A percentile compares a stretch with the other conserved stretches of the same genome.
Evolutionary conservation across 2,113 vertebrate genomes (phyloP).

Genomic region (Piaya cayana): DNA sequence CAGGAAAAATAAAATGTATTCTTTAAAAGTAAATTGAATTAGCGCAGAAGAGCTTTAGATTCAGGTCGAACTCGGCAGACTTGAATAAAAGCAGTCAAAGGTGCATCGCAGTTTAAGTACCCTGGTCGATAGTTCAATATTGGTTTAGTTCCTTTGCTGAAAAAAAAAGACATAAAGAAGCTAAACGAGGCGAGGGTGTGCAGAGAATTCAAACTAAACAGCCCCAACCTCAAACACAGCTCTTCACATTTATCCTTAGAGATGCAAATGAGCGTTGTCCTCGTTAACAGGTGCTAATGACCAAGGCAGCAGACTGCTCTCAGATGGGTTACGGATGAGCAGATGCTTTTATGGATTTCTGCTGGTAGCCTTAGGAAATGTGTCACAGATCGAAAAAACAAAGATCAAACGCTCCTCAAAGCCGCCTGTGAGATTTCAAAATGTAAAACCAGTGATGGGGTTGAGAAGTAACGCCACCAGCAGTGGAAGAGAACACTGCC

Average conservation of each 20-base stretch:
- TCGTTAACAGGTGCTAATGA: neutral
- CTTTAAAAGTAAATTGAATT: neutral
- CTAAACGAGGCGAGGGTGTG: neutral
- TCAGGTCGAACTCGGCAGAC: neutral
- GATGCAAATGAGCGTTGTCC: neutral
- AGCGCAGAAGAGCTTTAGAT: neutral
- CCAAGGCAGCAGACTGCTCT: neutral
- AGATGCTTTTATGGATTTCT: neutral
- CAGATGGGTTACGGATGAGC: neutral
- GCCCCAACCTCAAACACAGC: neutral
- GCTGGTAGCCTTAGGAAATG: neutral
- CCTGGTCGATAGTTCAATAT: neutral
- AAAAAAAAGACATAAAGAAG: neutral
- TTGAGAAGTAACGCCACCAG: neutral
- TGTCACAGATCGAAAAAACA: neutral
- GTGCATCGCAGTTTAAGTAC: neutral
- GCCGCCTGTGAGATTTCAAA: neutral
- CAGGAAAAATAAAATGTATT: neutral
- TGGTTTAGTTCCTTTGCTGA: neutral
- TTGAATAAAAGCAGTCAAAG: neutral
- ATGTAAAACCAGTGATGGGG: neutral
- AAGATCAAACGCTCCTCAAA: neutral
- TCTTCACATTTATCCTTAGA: neutral
- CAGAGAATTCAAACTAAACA: neutral
- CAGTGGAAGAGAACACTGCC: neutral